These are phyloP conservation scores for Vidua macroura DNA, from an alignment of 2,113 vertebrate genomes.

Conservation along the genomic window DNA sequence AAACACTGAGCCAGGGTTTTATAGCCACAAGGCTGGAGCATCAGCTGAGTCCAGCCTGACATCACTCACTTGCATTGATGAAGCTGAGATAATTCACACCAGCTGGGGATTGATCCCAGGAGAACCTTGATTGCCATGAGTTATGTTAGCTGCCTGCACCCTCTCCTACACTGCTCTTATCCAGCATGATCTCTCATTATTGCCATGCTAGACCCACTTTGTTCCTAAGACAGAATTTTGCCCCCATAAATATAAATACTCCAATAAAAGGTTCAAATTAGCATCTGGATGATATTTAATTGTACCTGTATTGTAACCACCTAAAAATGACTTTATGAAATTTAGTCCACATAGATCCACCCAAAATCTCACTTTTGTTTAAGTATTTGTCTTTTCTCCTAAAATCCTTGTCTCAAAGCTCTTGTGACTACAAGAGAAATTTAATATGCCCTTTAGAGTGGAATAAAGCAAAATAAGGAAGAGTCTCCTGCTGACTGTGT, in stretches of 20 bases:
- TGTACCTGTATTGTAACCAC: background rate
- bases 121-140: background rate
- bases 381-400: background rate
- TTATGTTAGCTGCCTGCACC: background rate
- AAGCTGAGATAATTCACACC: background rate
- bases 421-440: background rate
- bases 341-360: background rate
- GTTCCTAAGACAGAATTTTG: background rate
- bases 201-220: background rate
- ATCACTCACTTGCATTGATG: background rate
- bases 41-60: background rate
- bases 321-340: background rate
- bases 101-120: background rate
- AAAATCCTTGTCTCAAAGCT: background rate
- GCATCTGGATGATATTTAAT: background rate
- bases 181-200: background rate
- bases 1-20: background rate
- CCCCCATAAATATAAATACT: background rate
- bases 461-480: background rate
- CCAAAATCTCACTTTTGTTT: background rate
- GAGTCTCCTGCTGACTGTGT: background rate
- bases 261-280: background rate
- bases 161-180: background rate
- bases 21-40: background rate
- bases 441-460: background rate